phyloP scores from a whole-genome alignment of 2,113 vertebrate genomes.

The Ia io region DNA sequence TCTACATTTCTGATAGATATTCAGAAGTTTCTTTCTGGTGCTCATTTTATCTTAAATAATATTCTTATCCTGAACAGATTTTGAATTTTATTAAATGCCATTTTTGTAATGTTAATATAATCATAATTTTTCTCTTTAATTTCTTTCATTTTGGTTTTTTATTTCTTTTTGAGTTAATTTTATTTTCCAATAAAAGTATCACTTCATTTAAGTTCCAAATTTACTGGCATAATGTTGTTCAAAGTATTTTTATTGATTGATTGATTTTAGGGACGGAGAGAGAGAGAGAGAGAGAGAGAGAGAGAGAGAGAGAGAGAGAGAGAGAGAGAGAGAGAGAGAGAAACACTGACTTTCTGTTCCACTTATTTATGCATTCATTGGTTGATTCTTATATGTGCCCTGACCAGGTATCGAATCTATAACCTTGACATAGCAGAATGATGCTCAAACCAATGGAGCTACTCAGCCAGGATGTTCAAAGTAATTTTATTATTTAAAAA shows the following conservation, averaged over 20 bases:
- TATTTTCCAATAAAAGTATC: neutral
- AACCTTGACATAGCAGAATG: too few relatives aligned
- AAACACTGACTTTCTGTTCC: too few relatives aligned
- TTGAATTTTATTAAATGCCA: neutral
- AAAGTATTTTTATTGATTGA: neutral
- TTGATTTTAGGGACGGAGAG: too few relatives aligned
- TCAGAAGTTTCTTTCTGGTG: neutral
- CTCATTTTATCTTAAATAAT: neutral
- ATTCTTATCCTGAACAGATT: neutral
- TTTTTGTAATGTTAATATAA: neutral
- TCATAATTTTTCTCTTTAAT: neutral
- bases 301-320: too few relatives aligned
- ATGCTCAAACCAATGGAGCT: too few relatives aligned
- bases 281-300: too few relatives aligned
- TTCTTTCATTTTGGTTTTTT: neutral
- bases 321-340: too few relatives aligned
- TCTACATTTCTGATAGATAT: neutral
- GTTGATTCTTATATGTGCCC: too few relatives aligned
- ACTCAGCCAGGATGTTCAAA: neutral
- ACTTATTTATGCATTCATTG: too few relatives aligned
- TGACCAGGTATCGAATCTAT: too few relatives aligned
- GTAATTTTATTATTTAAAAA: neutral
- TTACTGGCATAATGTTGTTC: neutral
- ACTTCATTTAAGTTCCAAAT: neutral
- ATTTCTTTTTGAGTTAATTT: neutral